phyloP scores from a whole-genome alignment of 2,888 invertebrate genomes.

The Hipparchia semele region DNA sequence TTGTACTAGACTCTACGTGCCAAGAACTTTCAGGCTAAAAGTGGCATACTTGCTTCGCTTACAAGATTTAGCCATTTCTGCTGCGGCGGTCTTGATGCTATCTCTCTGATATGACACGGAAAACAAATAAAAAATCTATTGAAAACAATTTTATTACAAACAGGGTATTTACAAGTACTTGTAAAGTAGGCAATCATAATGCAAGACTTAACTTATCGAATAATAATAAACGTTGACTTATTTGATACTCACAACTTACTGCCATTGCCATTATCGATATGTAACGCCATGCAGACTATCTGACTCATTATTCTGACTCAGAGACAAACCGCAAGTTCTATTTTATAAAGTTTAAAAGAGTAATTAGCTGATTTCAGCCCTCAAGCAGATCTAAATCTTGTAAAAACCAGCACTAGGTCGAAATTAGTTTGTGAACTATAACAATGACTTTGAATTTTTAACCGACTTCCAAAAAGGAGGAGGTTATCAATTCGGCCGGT shows the following conservation, averaged over 20 bases:
- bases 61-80: too few species aligned
- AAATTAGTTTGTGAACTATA: constrained; percentile 7
- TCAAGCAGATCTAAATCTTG: constrained; percentile 1
- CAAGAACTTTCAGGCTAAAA: too few species aligned
- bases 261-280: constrained; percentile 28
- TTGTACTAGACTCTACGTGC: too few species aligned
- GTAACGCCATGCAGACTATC: constrained; percentile 40
- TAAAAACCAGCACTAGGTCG: not conserved
- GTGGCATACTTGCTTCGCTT: too few species aligned
- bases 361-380: constrained; percentile 18
- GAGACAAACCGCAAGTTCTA: constrained; percentile 51
- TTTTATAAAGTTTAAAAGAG: constrained; percentile 41
- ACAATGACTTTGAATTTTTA: constrained; percentile 3
- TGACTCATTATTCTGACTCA: constrained; percentile 64
- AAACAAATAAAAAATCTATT: not conserved
- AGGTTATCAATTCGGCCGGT: too few species aligned
- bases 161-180: constrained; percentile 9
- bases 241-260: not conserved
- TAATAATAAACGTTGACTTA: constrained; percentile 24
- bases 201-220: constrained; percentile 17
- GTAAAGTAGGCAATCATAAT: constrained; percentile 18
- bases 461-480: too few species aligned
- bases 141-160: not conserved
- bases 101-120: too few species aligned
- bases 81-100: too few species aligned